phyloP scores from a whole-genome alignment of 2,888 invertebrate genomes.

The Dicycla oo region DNA sequence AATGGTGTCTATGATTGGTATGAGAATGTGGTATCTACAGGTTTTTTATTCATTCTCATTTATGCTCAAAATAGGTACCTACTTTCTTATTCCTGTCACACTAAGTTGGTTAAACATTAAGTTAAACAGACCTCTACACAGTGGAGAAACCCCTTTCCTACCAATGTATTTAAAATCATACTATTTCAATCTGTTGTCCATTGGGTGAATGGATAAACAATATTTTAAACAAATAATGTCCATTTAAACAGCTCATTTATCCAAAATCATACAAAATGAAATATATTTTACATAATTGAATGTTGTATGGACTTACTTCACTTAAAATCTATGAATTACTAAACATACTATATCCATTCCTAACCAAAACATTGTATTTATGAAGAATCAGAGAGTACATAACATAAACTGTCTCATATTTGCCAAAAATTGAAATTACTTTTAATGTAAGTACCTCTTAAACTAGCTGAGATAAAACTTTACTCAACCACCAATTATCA shows the following conservation, averaged over 20 bases:
- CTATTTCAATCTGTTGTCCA: neutral
- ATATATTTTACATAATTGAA: neutral
- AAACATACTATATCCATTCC: neutral
- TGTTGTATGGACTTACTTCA: neutral
- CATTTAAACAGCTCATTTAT: neutral
- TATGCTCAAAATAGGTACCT: neutral
- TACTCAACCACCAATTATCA: neutral
- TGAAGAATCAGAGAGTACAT: neutral
- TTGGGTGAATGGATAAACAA: neutral
- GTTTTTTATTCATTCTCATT: neutral
- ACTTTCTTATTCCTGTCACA: neutral
- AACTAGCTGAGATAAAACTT: neutral
- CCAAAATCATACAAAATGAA: neutral
- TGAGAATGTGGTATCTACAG: slow-evolving; percentile 3
- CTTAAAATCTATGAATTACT: neutral
- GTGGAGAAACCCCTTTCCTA: neutral
- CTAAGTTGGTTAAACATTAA: neutral
- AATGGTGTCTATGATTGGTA: slow-evolving; percentile 2
- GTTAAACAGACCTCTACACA: neutral
- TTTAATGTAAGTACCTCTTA: neutral
- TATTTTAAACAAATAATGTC: neutral
- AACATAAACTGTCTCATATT: neutral
- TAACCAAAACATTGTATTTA: neutral
- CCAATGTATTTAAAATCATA: neutral
- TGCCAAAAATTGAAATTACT: neutral